Percentiles rank a stretch among this genome's conserved stretches.
These are phyloP conservation scores for Arvicanthis niloticus DNA, from an alignment of 2,113 vertebrate genomes.

Conservation along the genomic window DNA sequence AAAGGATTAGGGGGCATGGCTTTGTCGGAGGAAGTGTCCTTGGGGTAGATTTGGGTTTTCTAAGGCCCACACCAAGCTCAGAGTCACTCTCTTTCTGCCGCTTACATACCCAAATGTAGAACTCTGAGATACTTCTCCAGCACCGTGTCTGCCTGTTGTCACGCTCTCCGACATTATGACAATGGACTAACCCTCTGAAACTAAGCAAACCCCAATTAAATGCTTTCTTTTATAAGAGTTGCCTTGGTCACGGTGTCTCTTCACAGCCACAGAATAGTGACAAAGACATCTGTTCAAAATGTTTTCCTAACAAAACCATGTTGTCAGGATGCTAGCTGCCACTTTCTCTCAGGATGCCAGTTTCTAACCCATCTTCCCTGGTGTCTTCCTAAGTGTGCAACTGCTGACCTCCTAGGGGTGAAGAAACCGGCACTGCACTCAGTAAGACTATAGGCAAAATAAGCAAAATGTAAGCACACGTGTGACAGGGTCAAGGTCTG, in stretches of 20 bases:
- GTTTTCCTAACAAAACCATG: slow-evolving; percentile 11
- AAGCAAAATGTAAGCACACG: neutral
- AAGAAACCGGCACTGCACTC: neutral
- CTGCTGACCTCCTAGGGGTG: neutral
- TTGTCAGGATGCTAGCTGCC: neutral
- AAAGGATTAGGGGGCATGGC: neutral
- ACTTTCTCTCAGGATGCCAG: neutral
- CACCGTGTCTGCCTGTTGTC: neutral
- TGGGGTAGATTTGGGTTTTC: neutral
- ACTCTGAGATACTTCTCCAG: neutral
- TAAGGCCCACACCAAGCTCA: neutral
- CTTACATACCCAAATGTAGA: neutral
- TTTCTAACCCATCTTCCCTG: neutral
- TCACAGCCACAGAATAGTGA: neutral
- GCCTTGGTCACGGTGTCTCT: neutral
- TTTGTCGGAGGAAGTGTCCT: neutral
- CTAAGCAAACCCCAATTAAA: neutral
- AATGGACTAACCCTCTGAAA: neutral
- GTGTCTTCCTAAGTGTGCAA: neutral
- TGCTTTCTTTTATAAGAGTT: neutral
- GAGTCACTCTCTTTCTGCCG: neutral
- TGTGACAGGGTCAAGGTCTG: neutral
- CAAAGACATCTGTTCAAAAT: neutral
- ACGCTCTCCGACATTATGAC: neutral
- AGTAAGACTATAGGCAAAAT: neutral